Conservation (phyloP, 2,113 vertebrate genomes). For the Rhabdornis inornatus region DNA sequence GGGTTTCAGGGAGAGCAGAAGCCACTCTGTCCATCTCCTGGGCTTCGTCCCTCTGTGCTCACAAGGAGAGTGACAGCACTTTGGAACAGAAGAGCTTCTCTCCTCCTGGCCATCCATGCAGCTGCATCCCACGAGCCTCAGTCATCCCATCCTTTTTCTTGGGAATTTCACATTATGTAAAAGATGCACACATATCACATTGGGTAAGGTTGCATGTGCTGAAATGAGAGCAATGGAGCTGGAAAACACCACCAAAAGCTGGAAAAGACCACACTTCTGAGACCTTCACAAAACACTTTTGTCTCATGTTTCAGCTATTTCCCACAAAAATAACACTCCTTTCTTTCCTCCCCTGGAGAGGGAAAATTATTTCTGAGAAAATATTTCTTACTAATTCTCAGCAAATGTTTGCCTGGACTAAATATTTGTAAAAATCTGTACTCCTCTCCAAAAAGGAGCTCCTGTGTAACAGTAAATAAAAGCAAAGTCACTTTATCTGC, state of each 20-base stretch:
- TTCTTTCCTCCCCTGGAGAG: not conserved
- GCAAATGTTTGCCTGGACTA: not conserved
- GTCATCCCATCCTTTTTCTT: not conserved
- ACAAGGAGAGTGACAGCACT: rapidly evolving
- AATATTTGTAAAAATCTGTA: not conserved
- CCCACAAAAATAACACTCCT: not conserved
- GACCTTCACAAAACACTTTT: not conserved
- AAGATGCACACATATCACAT: not conserved
- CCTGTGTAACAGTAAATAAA: not conserved
- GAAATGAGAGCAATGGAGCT: not conserved
- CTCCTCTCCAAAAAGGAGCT: not conserved
- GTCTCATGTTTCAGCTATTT: not conserved
- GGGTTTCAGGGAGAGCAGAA: not conserved
- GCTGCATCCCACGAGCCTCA: not conserved
- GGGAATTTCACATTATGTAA: not conserved
- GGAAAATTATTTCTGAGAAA: not conserved
- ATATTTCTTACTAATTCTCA: not conserved
- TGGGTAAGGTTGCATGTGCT: not conserved
- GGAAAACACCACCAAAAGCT: not conserved
- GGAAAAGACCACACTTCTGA: not conserved
- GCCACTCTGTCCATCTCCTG: rapidly evolving
- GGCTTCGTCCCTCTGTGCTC: rapidly evolving
- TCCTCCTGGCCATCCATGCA: not conserved
- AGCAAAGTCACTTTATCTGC: not conserved
- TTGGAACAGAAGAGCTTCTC: not conserved